Evolutionary conservation across 2,888 invertebrate genomes (phyloP), one percentile per base, ranked within the genome.

Genomic region (Molanna angustata): DNA sequence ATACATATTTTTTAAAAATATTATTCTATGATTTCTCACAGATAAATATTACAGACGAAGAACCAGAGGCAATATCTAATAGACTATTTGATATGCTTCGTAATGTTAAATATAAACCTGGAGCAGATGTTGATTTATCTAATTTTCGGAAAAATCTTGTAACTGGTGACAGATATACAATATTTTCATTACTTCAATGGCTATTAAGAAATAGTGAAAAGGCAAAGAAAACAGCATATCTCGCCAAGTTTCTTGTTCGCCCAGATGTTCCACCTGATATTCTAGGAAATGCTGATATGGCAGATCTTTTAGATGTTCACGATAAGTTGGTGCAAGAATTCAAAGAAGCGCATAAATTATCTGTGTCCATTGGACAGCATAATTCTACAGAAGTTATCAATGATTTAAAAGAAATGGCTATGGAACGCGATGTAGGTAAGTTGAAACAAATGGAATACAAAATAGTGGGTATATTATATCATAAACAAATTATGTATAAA

Each of bases 331-430:
- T 92, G 60, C 86, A 88, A 49, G 85, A 88, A 63, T 94, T 94
- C 71, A 92, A 91, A 68, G 80, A 80, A 17, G 77, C 83, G 0
- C 91, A 92, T 68, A 88, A 85, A 65, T 80, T 85, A 61, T 80
- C 82, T 32, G 83, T 87, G 62, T 67, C 78, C 43, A 70, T 86
- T 47, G 79, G 80, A 61, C 80, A 76, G 60, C 76, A 80, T 20
- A 84, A 86, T 64, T 83, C 86, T n/a, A 78, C 83, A 2, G 94
- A 94, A 72, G 82, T 94, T 54, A 84, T 90, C 61, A 84, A 86
- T 60, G 94, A 94, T 66, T 84, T 93, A 46, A 83, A 85, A 62
- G 85, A 89, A 57, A 92, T 93, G 89, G 90, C 90, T 59, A 84
- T 88, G 48, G 94, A 94, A 67, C 83, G 86, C 66, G 89, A 90